A percentile compares a stretch with the other conserved stretches of the same genome.
Conservation (phyloP, 2,888 invertebrate species). For the Pecten maximus region DNA sequence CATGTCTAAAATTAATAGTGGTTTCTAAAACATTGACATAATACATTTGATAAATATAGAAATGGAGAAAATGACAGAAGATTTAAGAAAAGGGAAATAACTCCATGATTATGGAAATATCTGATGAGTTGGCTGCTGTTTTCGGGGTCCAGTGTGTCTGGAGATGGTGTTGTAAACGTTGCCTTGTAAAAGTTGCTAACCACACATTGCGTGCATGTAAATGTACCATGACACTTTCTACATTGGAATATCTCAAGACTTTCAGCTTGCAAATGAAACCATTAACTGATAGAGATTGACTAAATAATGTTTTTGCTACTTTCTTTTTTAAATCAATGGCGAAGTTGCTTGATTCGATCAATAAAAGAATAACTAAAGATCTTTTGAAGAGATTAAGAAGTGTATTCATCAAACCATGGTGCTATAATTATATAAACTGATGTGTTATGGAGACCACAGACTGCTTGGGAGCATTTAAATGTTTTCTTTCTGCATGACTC, state of each 20-base stretch:
- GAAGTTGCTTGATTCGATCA: constrained; percentile 7
- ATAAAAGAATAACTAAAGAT: neutral
- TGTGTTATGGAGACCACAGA: neutral
- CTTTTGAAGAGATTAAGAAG: neutral
- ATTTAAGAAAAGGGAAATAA: neutral
- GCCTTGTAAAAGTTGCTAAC: constrained; percentile 2
- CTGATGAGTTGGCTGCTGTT: neutral
- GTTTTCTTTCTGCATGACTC: neutral
- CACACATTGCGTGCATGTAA: neutral
- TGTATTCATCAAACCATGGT: neutral
- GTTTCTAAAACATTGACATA: neutral
- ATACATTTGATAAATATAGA: neutral
- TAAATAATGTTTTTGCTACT: neutral
- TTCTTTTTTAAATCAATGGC: neutral
- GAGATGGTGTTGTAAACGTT: neutral
- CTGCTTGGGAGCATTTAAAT: neutral
- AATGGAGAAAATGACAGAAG: neutral
- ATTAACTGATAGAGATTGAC: neutral
- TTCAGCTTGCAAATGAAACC: constrained; percentile 35
- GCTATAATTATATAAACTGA: neutral
- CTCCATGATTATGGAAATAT: neutral
- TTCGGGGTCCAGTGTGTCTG: neutral
- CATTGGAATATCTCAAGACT: constrained; percentile 1
- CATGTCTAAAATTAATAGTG: neutral
- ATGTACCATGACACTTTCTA: neutral